These are phyloP conservation scores for Ctenoplectra terminalis DNA, from an alignment of 1,140 invertebrate genomes.

Conservation along the genomic window DNA sequence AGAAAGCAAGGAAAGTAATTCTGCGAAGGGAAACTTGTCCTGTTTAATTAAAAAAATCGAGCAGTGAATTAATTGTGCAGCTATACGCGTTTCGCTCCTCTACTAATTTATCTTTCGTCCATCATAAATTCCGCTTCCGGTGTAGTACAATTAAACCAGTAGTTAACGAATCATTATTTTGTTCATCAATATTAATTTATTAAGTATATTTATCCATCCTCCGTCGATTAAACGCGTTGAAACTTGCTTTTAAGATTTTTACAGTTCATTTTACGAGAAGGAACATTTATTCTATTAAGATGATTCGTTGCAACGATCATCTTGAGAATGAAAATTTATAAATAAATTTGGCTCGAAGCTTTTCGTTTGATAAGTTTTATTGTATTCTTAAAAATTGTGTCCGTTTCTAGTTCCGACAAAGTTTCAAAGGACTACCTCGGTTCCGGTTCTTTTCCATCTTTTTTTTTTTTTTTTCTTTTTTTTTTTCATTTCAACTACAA, in stretches of 20 bases:
- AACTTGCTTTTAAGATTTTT: no score
- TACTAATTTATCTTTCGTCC: background rate
- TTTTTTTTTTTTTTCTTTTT: no score
- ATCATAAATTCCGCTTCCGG: no score
- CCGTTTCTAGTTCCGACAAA: background rate
- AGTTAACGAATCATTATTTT: no score
- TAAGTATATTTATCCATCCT: no score
- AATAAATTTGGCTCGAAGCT: background rate
- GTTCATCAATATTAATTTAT: no score
- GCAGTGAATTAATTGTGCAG: conserved; percentile 2
- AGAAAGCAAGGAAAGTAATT: background rate
- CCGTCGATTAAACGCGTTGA: no score
- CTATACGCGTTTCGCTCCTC: background rate
- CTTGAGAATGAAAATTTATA: no score
- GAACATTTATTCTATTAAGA: no score
- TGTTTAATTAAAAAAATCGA: conserved; percentile 24
- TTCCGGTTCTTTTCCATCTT: background rate
- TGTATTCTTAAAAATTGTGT: background rate
- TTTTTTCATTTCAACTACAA: background rate
- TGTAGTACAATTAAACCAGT: background rate
- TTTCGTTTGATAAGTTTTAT: background rate
- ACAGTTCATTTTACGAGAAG: no score
- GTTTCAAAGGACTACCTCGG: background rate
- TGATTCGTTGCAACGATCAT: no score
- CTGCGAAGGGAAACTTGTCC: background rate